Evolutionary conservation across 2,888 invertebrate species (phyloP).

Genomic region (Dicroscelio sp.): DNA sequence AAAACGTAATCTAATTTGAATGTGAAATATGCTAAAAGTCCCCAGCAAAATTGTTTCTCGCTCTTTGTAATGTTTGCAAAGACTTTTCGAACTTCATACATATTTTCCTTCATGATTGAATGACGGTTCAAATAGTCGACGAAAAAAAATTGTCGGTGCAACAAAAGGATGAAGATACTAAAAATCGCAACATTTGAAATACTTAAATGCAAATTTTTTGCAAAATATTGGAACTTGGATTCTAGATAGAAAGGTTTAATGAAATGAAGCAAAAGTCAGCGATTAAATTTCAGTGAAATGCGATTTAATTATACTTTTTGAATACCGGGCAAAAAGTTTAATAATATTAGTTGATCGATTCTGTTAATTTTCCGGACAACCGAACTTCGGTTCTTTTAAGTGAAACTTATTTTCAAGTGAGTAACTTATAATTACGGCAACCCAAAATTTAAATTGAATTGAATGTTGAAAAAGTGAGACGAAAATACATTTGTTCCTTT

Average conservation of each 20-base stretch:
- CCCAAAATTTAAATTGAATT: constrained; percentile 20
- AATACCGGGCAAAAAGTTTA: constrained; percentile 16
- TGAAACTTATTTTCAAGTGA: constrained; percentile 21
- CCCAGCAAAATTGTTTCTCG: constrained; percentile 29
- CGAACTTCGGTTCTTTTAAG: constrained; percentile 46
- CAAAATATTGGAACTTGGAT: no score
- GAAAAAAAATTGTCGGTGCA: no score
- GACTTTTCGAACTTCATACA: constrained; percentile 36
- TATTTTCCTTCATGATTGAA: constrained; percentile 22
- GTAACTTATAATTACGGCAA: constrained; percentile 48
- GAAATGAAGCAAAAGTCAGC: no score
- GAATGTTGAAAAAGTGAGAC: neutral
- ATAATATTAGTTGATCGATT: constrained; percentile 23
- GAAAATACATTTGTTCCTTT: neutral
- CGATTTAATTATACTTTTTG: constrained; percentile 27
- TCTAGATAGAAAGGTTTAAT: no score
- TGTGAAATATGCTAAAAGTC: constrained; percentile 19
- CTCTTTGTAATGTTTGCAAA: constrained; percentile 24
- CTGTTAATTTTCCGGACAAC: constrained; percentile 36
- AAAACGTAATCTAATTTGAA: neutral
- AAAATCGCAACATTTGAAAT: no score
- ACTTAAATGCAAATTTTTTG: no score
- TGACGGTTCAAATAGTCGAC: neutral
- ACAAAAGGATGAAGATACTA: neutral
- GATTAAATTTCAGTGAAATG: neutral